These are phyloP conservation scores for Drosophila macrospina DNA, from an alignment of 2,888 invertebrate species.

Conservation along the genomic window DNA sequence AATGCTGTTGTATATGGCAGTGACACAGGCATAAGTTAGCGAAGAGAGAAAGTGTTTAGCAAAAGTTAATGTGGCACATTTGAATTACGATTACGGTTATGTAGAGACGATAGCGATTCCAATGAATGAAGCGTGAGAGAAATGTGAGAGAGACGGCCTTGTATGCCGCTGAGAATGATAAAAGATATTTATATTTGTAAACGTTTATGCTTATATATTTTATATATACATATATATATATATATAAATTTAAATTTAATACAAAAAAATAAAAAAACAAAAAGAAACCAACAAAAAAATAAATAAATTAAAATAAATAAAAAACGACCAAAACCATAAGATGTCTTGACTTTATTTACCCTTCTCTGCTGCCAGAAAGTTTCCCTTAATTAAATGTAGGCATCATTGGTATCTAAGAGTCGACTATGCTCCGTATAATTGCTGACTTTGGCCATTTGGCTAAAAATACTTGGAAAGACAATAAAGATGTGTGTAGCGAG, in stretches of 20 bases:
- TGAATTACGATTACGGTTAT: conserved; percentile 36
- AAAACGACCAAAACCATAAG: conserved; percentile 50
- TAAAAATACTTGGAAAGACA: conserved; percentile 3
- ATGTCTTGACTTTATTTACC: not conserved
- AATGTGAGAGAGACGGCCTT: conserved; percentile 18
- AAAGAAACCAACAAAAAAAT: conserved; percentile 45
- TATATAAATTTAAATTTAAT: conserved; percentile 58
- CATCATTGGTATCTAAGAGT: not conserved
- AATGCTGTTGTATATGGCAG: conserved; percentile 18
- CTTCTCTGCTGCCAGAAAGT: too few relatives aligned
- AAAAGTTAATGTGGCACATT: conserved; percentile 58
- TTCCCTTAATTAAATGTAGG: not conserved
- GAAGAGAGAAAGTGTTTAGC: conserved; percentile 51
- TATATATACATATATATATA: conserved; percentile 66
- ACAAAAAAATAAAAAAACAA: conserved; percentile 39
- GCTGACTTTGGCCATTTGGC: conserved; percentile 12
- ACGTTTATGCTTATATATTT: conserved; percentile 75
- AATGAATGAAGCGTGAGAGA: conserved; percentile 45
- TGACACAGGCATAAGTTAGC: conserved; percentile 17
- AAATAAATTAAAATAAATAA: conserved; percentile 57
- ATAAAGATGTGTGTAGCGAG: conserved; percentile 16
- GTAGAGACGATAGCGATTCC: conserved; percentile 37
- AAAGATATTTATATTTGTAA: conserved; percentile 77
- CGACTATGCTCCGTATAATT: not conserved
- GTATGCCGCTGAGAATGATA: conserved; percentile 51